Conservation (phyloP, 64 coral and sea anemone genomes). For the Actinia equina region DNA sequence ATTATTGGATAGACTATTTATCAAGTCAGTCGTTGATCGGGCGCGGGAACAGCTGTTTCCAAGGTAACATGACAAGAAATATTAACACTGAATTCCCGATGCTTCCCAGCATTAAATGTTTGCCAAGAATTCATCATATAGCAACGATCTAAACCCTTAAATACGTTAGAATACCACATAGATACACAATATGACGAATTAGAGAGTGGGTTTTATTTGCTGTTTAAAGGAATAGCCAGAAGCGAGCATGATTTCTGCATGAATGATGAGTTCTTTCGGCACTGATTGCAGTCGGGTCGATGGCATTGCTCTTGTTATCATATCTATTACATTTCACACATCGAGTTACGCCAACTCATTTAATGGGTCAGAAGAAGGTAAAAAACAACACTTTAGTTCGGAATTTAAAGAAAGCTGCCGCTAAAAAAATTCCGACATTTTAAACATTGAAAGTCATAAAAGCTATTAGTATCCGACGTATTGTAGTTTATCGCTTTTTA, state of each 20-base stretch:
- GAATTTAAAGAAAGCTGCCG: too few relatives aligned
- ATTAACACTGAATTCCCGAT: background rate
- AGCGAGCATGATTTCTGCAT: background rate
- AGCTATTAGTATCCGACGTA: background rate
- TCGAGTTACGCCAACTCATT: too few relatives aligned
- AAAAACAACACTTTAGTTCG: too few relatives aligned
- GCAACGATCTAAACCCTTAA: background rate
- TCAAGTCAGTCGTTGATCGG: background rate
- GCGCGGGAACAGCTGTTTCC: background rate
- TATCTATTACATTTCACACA: too few relatives aligned
- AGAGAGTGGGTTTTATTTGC: background rate
- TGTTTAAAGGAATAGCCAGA: too few relatives aligned
- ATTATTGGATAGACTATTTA: background rate
- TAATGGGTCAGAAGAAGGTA: too few relatives aligned
- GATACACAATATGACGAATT: too few relatives aligned
- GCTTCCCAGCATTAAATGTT: background rate
- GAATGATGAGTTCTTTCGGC: background rate
- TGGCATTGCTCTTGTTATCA: too few relatives aligned
- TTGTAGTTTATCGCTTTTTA: background rate
- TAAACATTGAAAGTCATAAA: background rate
- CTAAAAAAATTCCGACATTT: background rate
- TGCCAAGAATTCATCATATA: background rate
- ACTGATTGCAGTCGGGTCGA: too few relatives aligned
- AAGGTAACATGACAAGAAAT: background rate
- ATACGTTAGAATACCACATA: background rate